Evolutionary conservation across 2,797 vertebrate genomes (phyloP).

Genomic region (Hippoglossus hippoglossus): DNA sequence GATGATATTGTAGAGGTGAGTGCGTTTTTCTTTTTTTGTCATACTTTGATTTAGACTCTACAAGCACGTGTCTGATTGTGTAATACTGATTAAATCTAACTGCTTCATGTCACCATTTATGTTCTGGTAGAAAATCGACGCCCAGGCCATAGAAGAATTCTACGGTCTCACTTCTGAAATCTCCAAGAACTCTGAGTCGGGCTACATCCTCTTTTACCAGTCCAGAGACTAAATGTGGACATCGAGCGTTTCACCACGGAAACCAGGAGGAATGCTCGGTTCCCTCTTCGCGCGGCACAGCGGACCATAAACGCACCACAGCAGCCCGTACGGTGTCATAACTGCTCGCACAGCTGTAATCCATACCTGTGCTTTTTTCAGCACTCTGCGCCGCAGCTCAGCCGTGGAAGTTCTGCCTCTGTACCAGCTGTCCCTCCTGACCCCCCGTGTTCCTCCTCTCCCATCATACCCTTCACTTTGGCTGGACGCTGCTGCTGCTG

Average conservation of each 20-base stretch:
- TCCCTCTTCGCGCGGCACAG: conserved; percentile 28
- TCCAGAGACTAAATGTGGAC: conserved; percentile 89
- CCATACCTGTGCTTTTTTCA: conserved; percentile 72
- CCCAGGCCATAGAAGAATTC: conserved; percentile 99
- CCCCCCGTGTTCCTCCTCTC: conserved; percentile 30
- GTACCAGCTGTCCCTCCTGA: conserved; percentile 41
- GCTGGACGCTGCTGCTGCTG: conserved; percentile 54
- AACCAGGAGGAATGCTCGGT: conserved; percentile 46
- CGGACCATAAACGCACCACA: conserved; percentile 58
- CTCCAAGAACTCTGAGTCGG: conserved; percentile 99
- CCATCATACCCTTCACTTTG: conserved; percentile 38
- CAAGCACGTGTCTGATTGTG: too few relatives aligned
- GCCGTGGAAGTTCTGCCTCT: conserved; percentile 42
- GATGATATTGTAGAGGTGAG: conserved; percentile 96
- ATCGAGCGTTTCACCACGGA: conserved; percentile 22
- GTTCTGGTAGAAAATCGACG: conserved; percentile 94
- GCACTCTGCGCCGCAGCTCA: conserved; percentile 65
- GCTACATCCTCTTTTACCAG: conserved; percentile 99
- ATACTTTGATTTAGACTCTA: not conserved
- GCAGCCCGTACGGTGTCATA: conserved; percentile 58
- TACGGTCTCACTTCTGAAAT: conserved; percentile 99
- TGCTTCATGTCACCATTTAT: not conserved
- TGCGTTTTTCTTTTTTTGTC: not conserved
- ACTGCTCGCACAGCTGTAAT: conserved; percentile 72
- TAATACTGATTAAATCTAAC: not conserved